phyloP scores from a whole-genome alignment of 2,888 invertebrate species.

The Lithophane ornitopus region DNA sequence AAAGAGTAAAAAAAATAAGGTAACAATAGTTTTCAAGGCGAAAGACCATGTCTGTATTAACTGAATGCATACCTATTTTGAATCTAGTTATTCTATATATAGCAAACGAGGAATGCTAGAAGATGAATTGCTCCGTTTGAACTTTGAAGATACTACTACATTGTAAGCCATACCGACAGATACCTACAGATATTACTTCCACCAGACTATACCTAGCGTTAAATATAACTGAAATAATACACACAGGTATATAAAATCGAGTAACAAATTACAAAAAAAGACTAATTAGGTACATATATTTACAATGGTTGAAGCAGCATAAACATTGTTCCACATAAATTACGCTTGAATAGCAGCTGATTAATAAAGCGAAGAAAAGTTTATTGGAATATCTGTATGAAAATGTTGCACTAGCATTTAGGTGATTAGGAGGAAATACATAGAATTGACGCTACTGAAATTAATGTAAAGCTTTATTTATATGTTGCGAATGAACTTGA shows the following conservation, averaged over 20 bases:
- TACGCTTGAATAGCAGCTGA: slow-evolving; percentile 66
- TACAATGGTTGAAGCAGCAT: slow-evolving; percentile 57
- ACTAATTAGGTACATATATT: slow-evolving; percentile 62
- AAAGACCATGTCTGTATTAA: slow-evolving; percentile 10
- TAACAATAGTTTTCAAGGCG: slow-evolving; percentile 16
- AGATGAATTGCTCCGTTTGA: slow-evolving; percentile 47
- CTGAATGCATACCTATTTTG: slow-evolving; percentile 5
- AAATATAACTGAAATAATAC: slow-evolving; percentile 52
- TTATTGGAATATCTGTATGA: slow-evolving; percentile 65
- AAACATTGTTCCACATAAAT: slow-evolving; percentile 71
- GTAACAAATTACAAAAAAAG: slow-evolving; percentile 62
- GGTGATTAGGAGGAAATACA: slow-evolving; percentile 8
- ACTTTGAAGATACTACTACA: slow-evolving; percentile 40
- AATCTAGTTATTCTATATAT: slow-evolving; percentile 41
- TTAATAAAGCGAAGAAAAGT: slow-evolving; percentile 70
- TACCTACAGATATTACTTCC: slow-evolving; percentile 21
- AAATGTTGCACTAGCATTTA: slow-evolving; percentile 55
- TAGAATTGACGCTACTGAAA: slow-evolving; percentile 18
- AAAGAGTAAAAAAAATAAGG: background rate
- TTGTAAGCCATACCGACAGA: slow-evolving; percentile 34
- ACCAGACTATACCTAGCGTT: slow-evolving; percentile 10
- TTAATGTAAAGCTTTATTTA: background rate
- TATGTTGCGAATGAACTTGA: background rate
- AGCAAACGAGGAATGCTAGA: slow-evolving; percentile 13
- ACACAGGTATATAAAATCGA: slow-evolving; percentile 45